Base-by-base conservation (phyloP, 2,113 vertebrate genomes). In the Heterotilapia buettikoferi region DNA sequence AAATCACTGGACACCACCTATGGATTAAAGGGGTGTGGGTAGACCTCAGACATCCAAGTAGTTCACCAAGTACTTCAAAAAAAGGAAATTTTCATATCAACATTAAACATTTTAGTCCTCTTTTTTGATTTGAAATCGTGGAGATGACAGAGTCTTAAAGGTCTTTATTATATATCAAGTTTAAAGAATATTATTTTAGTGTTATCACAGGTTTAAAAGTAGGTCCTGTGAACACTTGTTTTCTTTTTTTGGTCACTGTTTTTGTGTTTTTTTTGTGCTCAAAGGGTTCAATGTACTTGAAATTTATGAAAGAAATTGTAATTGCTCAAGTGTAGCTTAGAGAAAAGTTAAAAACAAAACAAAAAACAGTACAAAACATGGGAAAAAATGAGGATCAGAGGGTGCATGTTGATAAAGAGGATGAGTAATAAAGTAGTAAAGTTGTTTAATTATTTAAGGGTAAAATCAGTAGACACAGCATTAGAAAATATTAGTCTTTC, bases 1-100 rank as follows among this genome's bases (percentile, higher is more conserved):
- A 89, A 89, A 92, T 90, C 86, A 83, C 83, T 83, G 56, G 84
- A 89, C 91, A 76, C 79, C 85, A 90, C 90, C 92, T 87, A 54
- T 71, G 47, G 92, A 87, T 90, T 88, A 84, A 91, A 91, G 40
- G 59, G 33, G 36, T 24, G 80, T 84, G 80, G 79, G 31, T 18
- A 47, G 56, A 90, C 88, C 57, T 40, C 78, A 90, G 31, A 26
- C 53, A 68, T 31, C 9, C 21, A 57, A 79, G 50, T 73, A 45
- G 14, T 80, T 90, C n/a, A 54, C 73, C 16, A 59, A 73, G 31
- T 21, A 84, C 53, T 82, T 79, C 1, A 84, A 82, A 73, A 68
- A 43, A 82, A 82, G 66, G 6, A 31, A 52, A n/a, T 78, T 76
- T 50, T 19, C 18, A 21, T 9, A 38, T 45, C 12, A 76, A 80